Evolutionary conservation across 2,113 vertebrate genomes (phyloP), one percentile per base, ranked within the genome.

Genomic region (Turdus rufiventris): DNA sequence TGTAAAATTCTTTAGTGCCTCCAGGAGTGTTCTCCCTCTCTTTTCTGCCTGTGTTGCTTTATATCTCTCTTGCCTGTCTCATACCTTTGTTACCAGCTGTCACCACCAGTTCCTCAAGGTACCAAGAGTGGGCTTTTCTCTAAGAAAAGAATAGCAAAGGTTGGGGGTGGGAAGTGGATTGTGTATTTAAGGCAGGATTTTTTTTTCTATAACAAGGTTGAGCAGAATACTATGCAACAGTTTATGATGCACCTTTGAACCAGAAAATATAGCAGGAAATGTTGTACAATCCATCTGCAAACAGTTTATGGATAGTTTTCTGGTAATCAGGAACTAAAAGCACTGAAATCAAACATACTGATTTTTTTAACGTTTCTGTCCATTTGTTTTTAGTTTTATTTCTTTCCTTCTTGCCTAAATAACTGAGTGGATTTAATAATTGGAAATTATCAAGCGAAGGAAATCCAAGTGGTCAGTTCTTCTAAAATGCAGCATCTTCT

Each of bases 221-320:
- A 91, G 11, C 60, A 83, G 13, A 72, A 40, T 38, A 43, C 20
- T 61, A 20, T 48, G 50, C 36, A 86, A 51, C 31, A 57, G 24
- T 80, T 95, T 89, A 88, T 86, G 53, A 82, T 43, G 29, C 50
- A 91, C 45, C 79, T 88, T 86, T 95, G 90, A 84, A 89, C 47
- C 24, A 65, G 54, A 80, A 95, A 68, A 76, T 57, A 34, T 4
- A 40, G 28, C 76, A 66, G 31, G 58, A 89, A 80, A 19, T 47
- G 31, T 68, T 51, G 28, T 68, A 23, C 24, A 6, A 2, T 79
- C 26, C 9, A 12, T 51, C 53, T 85, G 43, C 36, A 82, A 84
- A 42, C 8, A 72, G 12, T 4, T 86, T n/a, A 28, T 33, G 26
- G 48, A 26, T 42, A 68, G 34, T 51, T 54, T 67, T 56, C 29